phyloP scores from a whole-genome alignment of 2,888 invertebrate genomes.

The Esperia sulphurella region DNA sequence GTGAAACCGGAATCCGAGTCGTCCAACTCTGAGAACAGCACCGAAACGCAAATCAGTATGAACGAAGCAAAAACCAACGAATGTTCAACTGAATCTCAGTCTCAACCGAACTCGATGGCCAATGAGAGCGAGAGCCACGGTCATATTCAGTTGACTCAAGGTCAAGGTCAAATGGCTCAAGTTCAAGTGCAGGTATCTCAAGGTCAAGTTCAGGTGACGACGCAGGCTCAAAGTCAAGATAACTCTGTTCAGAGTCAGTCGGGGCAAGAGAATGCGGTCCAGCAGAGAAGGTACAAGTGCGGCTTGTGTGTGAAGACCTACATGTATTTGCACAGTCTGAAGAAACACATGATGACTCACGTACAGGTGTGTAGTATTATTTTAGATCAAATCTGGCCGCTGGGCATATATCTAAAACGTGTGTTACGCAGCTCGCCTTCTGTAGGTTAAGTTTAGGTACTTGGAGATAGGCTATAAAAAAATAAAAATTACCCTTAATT shows the following conservation, averaged over 20 bases:
- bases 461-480: no score
- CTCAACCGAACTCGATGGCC: neutral
- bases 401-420: no score
- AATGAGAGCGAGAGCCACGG: slow-evolving; percentile 13
- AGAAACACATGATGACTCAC: slow-evolving; percentile 70
- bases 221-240: neutral
- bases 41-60: slow-evolving; percentile 16
- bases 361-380: slow-evolving; percentile 37
- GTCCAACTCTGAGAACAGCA: slow-evolving; percentile 28
- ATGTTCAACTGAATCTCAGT: neutral
- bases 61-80: slow-evolving; percentile 8
- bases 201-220: slow-evolving; percentile 7
- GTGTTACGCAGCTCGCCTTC: no score
- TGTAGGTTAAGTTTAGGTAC: no score
- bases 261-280: slow-evolving; percentile 9
- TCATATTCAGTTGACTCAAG: slow-evolving; percentile 7
- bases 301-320: slow-evolving; percentile 68
- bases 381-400: no score
- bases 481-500: no score
- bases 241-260: neutral
- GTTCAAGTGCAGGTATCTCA: slow-evolving; percentile 15
- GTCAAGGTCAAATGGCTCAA: neutral
- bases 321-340: slow-evolving; percentile 68
- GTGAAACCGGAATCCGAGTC: slow-evolving; percentile 38
- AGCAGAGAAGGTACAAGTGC: slow-evolving; percentile 61